Percentiles rank a stretch among this genome's conserved stretches.
Conservation (phyloP, 2,113 vertebrate species). For the Corythoichthys intestinalis region DNA sequence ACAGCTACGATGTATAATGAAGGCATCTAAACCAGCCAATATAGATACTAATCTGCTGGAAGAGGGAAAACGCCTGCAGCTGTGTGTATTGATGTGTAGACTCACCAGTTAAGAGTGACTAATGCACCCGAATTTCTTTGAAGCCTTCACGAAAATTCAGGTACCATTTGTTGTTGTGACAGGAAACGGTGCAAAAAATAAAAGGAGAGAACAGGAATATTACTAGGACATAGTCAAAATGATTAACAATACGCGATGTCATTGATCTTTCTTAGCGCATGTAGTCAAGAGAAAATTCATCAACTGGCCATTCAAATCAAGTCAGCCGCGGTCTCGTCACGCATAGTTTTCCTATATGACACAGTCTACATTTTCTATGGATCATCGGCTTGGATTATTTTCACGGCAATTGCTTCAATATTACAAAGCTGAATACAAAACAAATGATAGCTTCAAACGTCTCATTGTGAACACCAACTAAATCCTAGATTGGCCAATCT, state of each 20-base stretch:
- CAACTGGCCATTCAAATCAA: background rate
- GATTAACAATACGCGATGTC: background rate
- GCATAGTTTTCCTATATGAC: background rate
- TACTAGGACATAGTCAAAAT: background rate
- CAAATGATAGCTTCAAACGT: background rate
- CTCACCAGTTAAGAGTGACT: no score
- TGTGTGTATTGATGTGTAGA: no score
- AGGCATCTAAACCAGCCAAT: no score
- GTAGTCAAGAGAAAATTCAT: background rate
- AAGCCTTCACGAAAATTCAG: constrained; percentile 1
- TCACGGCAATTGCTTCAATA: background rate
- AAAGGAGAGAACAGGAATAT: background rate
- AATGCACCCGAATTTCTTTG: background rate
- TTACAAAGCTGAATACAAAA: constrained; percentile 1
- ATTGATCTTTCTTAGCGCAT: background rate
- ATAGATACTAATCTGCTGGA: no score
- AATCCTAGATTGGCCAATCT: background rate
- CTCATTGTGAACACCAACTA: background rate
- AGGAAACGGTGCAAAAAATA: background rate
- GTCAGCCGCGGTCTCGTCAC: background rate
- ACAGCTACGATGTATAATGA: no score
- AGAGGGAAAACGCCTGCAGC: no score
- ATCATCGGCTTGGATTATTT: background rate
- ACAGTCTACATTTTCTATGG: background rate
- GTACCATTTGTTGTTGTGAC: background rate